Base-by-base conservation (phyloP, 2,113 vertebrate species). In the Oriolus oriolus region DNA sequence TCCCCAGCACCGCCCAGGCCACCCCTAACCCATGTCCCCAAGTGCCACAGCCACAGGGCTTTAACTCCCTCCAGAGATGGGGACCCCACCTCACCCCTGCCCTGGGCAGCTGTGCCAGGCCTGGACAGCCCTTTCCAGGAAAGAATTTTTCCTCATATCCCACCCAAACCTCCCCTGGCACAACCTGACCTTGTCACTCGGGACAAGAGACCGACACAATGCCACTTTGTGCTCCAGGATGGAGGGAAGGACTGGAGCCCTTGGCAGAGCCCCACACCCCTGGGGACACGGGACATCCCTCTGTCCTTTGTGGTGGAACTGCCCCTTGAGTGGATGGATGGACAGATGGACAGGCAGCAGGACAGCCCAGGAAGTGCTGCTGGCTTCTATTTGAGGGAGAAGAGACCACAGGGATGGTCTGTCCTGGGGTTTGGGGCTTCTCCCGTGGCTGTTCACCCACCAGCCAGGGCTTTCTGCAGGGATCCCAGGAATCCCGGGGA, bases 401-500 rank as follows among this genome's bases (percentile, higher is more conserved):
- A 37, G 23, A 0, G 0, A 39, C 35, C 16, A 1, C 47, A 49
- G 44, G 83, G 30, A 24, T 16, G 37, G 6, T 10, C 24, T 54
- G 19, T 37, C 30, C 50, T 42, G 69, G 19, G 10, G 21, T 82
- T 4, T 31, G 11, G n/a, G 53, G 2, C 26, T 83, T 53, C 7
- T 37, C 54, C 42, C 6, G 3, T 6, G 5, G 59, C 3, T 14
- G 17, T 33, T 47, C 18, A 14, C 27, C 39, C 45, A 9, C 18
- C 39, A 42, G 16, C 9, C 4, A 3, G 52, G 78, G 44, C 23
- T 50, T 44, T 30, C 74, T 44, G 42, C 53, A 30, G 52, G 35
- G 3, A 1, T 30, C 19, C 63, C 16, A 1, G 35, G 44, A 20
- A 49, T 23, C 35, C 30, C 1, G 0, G n/a, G 13, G 56, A 59